Evolutionary conservation across 2,113 vertebrate genomes (phyloP).

Genomic region (Syrrhaptes paradoxus): DNA sequence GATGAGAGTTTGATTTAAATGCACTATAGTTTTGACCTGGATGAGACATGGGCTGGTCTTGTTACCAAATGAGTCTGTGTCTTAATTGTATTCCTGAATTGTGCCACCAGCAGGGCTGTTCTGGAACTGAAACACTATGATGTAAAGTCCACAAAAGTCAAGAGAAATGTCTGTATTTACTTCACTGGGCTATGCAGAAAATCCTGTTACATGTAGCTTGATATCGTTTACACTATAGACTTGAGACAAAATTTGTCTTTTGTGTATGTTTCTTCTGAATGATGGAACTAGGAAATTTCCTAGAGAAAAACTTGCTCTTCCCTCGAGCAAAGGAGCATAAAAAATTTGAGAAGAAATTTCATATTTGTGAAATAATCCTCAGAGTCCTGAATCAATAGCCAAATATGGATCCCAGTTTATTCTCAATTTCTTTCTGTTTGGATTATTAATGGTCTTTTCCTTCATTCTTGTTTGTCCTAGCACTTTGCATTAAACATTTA

Average conservation of each 20-base stretch:
- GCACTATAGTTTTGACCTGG: not conserved
- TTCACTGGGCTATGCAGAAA: not conserved
- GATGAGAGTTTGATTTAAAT: not conserved
- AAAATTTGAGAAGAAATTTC: not conserved
- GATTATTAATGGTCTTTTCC: not conserved
- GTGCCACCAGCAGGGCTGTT: not conserved
- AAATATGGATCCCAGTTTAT: not conserved
- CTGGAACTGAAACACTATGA: not conserved
- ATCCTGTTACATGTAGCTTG: not conserved
- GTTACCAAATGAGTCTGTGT: not conserved
- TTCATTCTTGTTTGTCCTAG: not conserved
- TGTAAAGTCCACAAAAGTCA: not conserved
- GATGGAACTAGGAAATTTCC: not conserved
- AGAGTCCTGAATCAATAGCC: not conserved
- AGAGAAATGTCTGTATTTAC: not conserved
- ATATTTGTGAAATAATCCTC: not conserved
- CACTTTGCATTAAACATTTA: not conserved
- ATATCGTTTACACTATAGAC: not conserved
- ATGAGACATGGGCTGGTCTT: not conserved
- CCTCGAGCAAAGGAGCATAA: not conserved
- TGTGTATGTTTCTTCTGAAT: not conserved
- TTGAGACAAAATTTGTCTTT: not conserved
- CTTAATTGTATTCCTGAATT: not conserved
- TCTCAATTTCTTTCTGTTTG: not conserved
- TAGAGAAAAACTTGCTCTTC: not conserved